phyloP scores from a whole-genome alignment of 1,140 invertebrate genomes.

The Zaprionus capensis region DNA sequence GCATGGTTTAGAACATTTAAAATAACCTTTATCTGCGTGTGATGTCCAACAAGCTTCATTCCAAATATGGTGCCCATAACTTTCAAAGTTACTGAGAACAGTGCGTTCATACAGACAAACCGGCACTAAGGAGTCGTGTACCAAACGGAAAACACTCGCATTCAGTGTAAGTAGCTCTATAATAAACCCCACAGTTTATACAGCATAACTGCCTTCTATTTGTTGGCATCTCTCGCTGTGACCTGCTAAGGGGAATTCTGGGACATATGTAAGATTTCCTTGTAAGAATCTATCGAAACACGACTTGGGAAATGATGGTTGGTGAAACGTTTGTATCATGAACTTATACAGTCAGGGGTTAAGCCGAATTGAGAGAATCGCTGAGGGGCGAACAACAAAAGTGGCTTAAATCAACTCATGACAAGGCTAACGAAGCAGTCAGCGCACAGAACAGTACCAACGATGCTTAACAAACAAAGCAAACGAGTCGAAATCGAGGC shows the following conservation, averaged over 20 bases:
- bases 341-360: constrained; percentile 16
- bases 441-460: constrained; percentile 52
- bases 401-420: constrained; percentile 79
- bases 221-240: neutral
- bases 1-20: neutral
- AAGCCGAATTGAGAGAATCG: neutral
- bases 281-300: neutral
- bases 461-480: constrained; percentile 60
- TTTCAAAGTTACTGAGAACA: neutral
- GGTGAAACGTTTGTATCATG: constrained; percentile 2
- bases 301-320: neutral
- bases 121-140: too few relatives aligned
- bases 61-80: neutral
- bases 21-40: neutral
- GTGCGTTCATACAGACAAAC: neutral
- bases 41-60: neutral
- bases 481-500: constrained; percentile 52
- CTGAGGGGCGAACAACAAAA: constrained; percentile 46
- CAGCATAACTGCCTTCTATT: neutral
- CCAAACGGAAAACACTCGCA: too few relatives aligned
- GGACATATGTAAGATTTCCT: neutral
- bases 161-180: too few relatives aligned
- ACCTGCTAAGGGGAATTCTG: neutral
- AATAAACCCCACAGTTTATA: neutral
- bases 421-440: constrained; percentile 79